Conservation (phyloP, 2,113 vertebrate genomes). For the Eurypyga helias region DNA sequence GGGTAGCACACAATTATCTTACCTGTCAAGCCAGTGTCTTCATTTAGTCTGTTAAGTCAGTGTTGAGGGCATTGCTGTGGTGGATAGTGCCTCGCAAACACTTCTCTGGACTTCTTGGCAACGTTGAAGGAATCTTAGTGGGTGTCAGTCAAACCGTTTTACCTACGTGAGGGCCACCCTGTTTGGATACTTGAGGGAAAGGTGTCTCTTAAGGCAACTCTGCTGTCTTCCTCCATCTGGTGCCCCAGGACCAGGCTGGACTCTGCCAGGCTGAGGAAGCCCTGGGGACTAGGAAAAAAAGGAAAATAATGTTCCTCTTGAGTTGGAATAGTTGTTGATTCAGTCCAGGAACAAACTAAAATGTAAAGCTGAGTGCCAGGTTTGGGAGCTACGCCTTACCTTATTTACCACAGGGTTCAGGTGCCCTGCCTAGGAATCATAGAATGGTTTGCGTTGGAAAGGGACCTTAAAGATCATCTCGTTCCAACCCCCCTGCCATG, state of each 20-base stretch:
- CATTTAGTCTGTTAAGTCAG: neutral
- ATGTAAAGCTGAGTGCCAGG: neutral
- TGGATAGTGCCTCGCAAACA: slow-evolving; percentile 14
- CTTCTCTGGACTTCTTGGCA: slow-evolving; percentile 26
- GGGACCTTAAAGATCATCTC: no score
- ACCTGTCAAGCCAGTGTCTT: slow-evolving; percentile 60
- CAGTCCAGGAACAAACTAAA: neutral
- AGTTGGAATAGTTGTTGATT: neutral
- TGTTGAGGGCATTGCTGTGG: neutral
- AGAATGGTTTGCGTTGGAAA: no score
- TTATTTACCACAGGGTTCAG: neutral
- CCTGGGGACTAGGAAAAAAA: neutral
- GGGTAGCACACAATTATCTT: slow-evolving; percentile 54
- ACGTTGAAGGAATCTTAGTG: neutral
- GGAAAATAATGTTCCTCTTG: neutral
- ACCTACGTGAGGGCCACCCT: rapidly evolving
- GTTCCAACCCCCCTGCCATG: no score
- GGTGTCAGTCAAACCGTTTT: neutral
- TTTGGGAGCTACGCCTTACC: neutral
- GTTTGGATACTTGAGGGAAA: neutral
- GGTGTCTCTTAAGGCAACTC: neutral
- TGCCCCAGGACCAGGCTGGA: neutral
- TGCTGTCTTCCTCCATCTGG: neutral
- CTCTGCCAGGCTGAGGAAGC: neutral
- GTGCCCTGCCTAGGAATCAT: neutral